Conservation (phyloP, 2,888 invertebrate genomes). For the Dryobota labecula region DNA sequence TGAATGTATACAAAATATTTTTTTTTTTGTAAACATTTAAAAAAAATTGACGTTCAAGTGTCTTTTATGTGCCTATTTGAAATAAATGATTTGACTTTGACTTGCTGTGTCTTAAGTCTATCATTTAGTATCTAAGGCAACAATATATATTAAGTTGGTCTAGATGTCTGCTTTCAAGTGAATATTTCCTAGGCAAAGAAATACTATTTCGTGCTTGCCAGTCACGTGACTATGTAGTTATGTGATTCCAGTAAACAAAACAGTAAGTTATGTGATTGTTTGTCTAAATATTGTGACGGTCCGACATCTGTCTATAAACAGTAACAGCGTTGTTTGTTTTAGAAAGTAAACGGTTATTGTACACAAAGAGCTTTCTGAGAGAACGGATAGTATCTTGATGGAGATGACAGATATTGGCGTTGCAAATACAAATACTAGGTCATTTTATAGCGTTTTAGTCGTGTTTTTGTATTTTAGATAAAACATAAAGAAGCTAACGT, state of each 20-base stretch:
- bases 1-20: too few species aligned
- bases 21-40: too few species aligned
- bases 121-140: too few species aligned
- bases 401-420: conserved; percentile 33
- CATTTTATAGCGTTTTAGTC: background rate
- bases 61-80: too few species aligned
- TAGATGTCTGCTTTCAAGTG: background rate
- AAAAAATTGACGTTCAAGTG: too few species aligned
- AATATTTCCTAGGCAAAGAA: background rate
- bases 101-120: conserved; percentile 1
- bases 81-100: too few species aligned
- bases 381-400: conserved; percentile 40
- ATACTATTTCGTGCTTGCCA: background rate
- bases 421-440: conserved; percentile 29
- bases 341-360: conserved; percentile 46
- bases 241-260: background rate
- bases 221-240: background rate
- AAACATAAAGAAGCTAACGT: background rate
- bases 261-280: background rate
- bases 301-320: conserved; percentile 20
- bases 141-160: background rate
- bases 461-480: conserved; percentile 5
- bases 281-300: conserved; percentile 27
- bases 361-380: conserved; percentile 41
- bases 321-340: conserved; percentile 32